A percentile compares a stretch with the other conserved stretches of the same genome.
phyloP scores from a whole-genome alignment of 2,888 invertebrate species.

The Pediacus dermestoides region DNA sequence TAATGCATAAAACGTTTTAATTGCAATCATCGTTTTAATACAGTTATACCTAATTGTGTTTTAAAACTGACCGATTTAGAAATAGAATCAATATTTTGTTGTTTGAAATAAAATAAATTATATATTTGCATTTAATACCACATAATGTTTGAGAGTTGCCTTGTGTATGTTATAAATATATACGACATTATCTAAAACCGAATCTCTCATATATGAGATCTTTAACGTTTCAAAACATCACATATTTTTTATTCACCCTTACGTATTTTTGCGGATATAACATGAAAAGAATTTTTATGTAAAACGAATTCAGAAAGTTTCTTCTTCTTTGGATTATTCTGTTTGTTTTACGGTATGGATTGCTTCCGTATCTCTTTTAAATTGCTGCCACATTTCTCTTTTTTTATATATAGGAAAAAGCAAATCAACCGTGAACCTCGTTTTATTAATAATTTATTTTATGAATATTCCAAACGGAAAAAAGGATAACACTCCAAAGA shows the following conservation, averaged over 20 bases:
- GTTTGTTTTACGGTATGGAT: conserved; percentile 1
- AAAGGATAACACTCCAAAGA: too few relatives aligned
- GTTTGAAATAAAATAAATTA: too few relatives aligned
- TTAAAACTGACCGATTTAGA: too few relatives aligned
- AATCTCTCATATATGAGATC: conserved; percentile 2
- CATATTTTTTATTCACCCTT: conserved; percentile 2
- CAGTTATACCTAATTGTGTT: too few relatives aligned
- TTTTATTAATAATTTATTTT: background rate
- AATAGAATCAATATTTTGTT: too few relatives aligned
- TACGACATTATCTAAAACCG: conserved; percentile 2
- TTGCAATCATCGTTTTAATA: too few relatives aligned
- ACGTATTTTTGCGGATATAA: conserved; percentile 1
- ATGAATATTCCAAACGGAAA: too few relatives aligned
- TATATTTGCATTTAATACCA: too few relatives aligned
- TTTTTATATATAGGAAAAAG: background rate
- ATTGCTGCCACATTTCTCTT: conserved; percentile 1
- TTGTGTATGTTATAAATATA: too few relatives aligned
- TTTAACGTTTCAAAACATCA: conserved; percentile 1
- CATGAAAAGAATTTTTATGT: conserved; percentile 2
- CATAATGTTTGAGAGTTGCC: too few relatives aligned
- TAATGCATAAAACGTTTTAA: too few relatives aligned
- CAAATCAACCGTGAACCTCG: background rate
- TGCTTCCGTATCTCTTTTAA: background rate
- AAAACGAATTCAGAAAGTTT: background rate
- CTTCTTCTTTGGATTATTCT: conserved; percentile 2